These are phyloP conservation scores for Sandelia bainsii DNA, from an alignment of 2,797 vertebrate genomes.

Conservation along the genomic window DNA sequence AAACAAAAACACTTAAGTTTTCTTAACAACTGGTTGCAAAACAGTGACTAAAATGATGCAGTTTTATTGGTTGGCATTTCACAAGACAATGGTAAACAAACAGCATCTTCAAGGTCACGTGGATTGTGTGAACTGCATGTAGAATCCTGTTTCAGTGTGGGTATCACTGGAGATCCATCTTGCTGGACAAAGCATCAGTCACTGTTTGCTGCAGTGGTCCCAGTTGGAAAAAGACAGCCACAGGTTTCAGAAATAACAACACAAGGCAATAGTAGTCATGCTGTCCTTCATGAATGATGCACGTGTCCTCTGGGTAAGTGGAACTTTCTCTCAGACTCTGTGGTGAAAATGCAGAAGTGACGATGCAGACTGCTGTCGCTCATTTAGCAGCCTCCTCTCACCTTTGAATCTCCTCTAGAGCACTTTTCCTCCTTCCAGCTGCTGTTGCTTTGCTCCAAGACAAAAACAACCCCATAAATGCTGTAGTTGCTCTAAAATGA, in stretches of 20 bases:
- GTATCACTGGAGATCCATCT: not conserved
- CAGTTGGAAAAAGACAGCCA: not conserved
- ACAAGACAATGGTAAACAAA: no score
- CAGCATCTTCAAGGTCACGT: conserved; percentile 21
- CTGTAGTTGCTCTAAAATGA: no score
- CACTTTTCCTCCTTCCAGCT: no score
- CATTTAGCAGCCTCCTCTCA: no score
- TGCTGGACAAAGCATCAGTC: conserved; percentile 16
- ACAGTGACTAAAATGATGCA: no score
- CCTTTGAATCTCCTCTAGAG: no score
- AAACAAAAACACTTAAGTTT: no score
- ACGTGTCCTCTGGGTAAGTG: not conserved
- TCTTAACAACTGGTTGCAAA: no score
- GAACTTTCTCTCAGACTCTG: not conserved
- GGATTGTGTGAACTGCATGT: conserved; percentile 8
- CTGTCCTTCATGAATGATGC: conserved; percentile 12
- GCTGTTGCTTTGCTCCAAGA: no score
- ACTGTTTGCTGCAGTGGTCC: not conserved
- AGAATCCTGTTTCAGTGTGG: not conserved
- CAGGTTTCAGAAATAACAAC: conserved; percentile 5
- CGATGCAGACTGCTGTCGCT: no score
- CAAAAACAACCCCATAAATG: no score
- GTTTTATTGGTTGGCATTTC: no score
- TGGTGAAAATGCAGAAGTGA: not conserved
- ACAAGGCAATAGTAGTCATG: not conserved